Evolutionary conservation across 2,797 vertebrate genomes (phyloP).

Genomic region (Spea hammondii): DNA sequence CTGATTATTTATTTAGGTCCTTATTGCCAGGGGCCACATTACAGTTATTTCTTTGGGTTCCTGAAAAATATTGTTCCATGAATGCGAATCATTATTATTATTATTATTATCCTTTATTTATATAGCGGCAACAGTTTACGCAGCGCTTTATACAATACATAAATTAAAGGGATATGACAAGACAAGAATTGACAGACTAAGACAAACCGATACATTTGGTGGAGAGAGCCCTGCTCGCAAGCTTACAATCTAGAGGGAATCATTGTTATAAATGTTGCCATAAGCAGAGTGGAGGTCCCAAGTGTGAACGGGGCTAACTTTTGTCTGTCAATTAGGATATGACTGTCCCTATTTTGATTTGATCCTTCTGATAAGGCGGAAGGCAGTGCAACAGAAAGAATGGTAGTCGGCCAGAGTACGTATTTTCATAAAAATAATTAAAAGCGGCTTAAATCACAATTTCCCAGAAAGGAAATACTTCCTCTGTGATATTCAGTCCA

Average conservation of each 20-base stretch:
- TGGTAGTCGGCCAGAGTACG: neutral
- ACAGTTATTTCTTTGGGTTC: too few species aligned
- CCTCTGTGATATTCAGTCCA: conserved; percentile 16
- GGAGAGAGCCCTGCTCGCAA: too few species aligned
- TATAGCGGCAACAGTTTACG: too few species aligned
- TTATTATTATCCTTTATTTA: too few species aligned
- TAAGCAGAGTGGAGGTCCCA: neutral
- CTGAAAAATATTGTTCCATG: too few species aligned
- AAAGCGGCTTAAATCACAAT: conserved; percentile 11
- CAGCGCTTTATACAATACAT: too few species aligned
- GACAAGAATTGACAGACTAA: too few species aligned
- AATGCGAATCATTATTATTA: neutral
- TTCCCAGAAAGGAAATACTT: conserved; percentile 19
- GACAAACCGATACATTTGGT: too few species aligned
- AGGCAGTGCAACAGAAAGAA: neutral
- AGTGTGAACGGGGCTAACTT: neutral
- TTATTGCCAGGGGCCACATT: too few species aligned
- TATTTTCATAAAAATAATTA: conserved; percentile 1
- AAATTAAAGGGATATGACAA: too few species aligned
- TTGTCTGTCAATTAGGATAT: neutral
- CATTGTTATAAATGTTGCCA: neutral
- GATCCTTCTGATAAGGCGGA: neutral
- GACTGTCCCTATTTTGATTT: neutral
- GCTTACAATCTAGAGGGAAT: too few species aligned
- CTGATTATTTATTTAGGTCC: too few species aligned